Percentiles rank a stretch among this genome's conserved stretches.
These are phyloP conservation scores for Argyrosomus regius DNA, from an alignment of 2,797 vertebrate genomes.

Conservation along the genomic window DNA sequence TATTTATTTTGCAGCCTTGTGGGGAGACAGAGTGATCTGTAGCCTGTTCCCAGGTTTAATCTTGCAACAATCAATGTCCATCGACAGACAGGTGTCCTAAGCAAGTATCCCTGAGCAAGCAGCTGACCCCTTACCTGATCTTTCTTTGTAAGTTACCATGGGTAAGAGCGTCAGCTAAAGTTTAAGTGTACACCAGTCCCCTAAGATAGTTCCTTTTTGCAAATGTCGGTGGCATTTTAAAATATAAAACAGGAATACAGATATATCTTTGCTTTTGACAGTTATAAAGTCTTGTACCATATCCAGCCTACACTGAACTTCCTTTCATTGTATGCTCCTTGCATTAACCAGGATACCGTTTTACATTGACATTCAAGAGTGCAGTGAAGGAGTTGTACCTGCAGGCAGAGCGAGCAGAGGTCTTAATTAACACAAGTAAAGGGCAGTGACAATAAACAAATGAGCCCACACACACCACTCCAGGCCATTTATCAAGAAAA, in stretches of 20 bases:
- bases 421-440: slow-evolving; percentile 56
- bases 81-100: slow-evolving; percentile 41
- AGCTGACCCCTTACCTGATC: slow-evolving; percentile 26
- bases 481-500: slow-evolving; percentile 44
- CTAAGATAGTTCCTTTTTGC: neutral
- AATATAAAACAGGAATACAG: slow-evolving; percentile 5
- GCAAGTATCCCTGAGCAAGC: slow-evolving; percentile 35
- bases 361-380: neutral
- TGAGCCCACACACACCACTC: slow-evolving; percentile 28
- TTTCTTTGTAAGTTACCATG: neutral
- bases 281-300: neutral
- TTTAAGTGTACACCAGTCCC: slow-evolving; percentile 3
- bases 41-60: slow-evolving; percentile 27
- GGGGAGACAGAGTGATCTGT: neutral
- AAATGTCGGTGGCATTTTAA: neutral
- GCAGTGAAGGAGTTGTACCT: slow-evolving; percentile 21
- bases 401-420: slow-evolving; percentile 17
- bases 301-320: neutral
- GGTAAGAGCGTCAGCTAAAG: slow-evolving; percentile 5
- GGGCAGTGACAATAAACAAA: slow-evolving; percentile 38
- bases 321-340: neutral
- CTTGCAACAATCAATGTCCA: slow-evolving; percentile 38
- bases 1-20: slow-evolving; percentile 18
- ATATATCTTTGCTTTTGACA: neutral
- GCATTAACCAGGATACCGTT: neutral